Base-by-base conservation (phyloP, 2,888 invertebrate genomes). In the Cataglyphis cursor region DNA sequence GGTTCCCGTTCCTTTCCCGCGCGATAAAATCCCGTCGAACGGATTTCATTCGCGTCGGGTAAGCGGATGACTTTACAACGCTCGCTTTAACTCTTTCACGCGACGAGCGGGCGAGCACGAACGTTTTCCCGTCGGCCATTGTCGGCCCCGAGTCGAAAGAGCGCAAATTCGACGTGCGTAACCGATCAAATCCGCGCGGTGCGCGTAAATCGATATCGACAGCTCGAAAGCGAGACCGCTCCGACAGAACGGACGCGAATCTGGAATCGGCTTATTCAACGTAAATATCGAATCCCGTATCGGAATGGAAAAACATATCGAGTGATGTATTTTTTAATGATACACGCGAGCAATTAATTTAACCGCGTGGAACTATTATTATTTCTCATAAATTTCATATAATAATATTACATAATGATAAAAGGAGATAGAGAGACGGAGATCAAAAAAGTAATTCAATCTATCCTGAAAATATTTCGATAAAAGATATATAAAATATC, bases 51-150 rank as follows among this genome's bases (percentile, higher is more conserved):
- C 72, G 83, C 78, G 66, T 38, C 72, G 83, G 83, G 80, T 83
- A 83, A 83, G 83, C 81, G 83, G 83, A 83, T 83, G 81, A 83
- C 83, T 83, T 83, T 83, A 83, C 83, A 83, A 68, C 82, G 82
- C 66, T 82, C 82, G 81, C 83, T 78, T 68, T 78, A 78, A 83
- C 78, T 78, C 82, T 68, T 83, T 78, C 70, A 81, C 70, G 31
- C 81, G 75, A 51, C 48, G 48, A 8, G 51, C 51, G 41, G 41
- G 59, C 65, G 48, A 44, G 38, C 64, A 62, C 73, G 18, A 54
- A 65, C 59, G 24, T 81, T 75, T 59, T 75, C 75, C 81, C 75
- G 51, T 51, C 38, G 75, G 75, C 81, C 75, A 75, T 75, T 75
- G 81, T 64, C 54, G 81, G 51, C 31, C 61, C 41, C 61, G 1